Conservation (phyloP, 1,140 invertebrate genomes). For the Phymastichus coffea region DNA sequence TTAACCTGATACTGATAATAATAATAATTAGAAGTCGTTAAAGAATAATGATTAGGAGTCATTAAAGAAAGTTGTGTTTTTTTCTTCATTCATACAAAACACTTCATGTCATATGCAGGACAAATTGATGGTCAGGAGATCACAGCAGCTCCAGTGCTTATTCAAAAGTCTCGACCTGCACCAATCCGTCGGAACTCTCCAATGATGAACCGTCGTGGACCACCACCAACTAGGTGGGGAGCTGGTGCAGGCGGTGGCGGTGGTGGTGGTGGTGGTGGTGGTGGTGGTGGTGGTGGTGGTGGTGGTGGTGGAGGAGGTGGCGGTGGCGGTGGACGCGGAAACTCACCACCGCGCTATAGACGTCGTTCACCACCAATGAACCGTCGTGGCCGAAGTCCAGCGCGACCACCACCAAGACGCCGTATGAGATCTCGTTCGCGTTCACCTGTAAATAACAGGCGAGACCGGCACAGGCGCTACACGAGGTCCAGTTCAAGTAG, state of each 20-base stretch:
- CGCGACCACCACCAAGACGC: constrained; percentile 57
- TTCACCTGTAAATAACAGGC: constrained; percentile 59
- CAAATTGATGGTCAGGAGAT: constrained; percentile 93
- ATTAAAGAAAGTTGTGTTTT: too few species aligned
- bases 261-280: constrained; percentile 32
- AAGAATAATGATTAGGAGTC: too few species aligned
- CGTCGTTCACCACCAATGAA: constrained; percentile 67
- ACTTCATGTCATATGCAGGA: constrained; percentile 53
- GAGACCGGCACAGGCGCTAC: constrained; percentile 67
- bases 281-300: constrained; percentile 37
- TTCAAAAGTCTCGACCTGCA: constrained; percentile 70
- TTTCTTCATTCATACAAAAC: too few species aligned
- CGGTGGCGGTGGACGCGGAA: constrained; percentile 40
- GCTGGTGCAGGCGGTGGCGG: constrained; percentile 43
- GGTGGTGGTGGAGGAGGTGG: constrained; percentile 43
- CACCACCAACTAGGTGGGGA: constrained; percentile 57
- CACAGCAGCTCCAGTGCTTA: constrained; percentile 84
- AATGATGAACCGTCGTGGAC: constrained; percentile 61
- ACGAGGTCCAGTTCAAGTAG: constrained; percentile 79
- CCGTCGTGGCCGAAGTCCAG: constrained; percentile 64
- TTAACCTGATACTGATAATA: too few species aligned
- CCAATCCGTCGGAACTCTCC: constrained; percentile 67
- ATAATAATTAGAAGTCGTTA: too few species aligned
- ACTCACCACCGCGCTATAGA: constrained; percentile 58
- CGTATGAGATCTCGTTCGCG: constrained; percentile 62